Evolutionary conservation across 2,888 invertebrate genomes (phyloP).

Genomic region (Cenopis cana): DNA sequence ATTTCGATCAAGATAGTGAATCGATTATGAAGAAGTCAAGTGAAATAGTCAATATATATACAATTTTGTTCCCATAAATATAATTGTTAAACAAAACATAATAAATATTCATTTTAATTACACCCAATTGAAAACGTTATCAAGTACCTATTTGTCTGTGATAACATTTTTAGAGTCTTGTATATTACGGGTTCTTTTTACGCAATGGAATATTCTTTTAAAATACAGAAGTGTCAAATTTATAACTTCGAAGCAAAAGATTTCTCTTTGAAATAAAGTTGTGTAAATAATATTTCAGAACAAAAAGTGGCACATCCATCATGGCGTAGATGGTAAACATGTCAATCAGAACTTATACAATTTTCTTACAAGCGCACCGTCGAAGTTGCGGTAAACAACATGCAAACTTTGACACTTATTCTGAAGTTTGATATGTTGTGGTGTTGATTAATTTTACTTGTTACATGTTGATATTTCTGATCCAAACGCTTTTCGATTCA

Average conservation of each 20-base stretch:
- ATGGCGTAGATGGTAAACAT: conserved; percentile 29
- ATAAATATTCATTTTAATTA: no score
- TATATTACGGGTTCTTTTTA: no score
- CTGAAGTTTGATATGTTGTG: conserved; percentile 13
- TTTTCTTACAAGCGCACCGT: background rate
- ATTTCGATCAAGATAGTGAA: no score
- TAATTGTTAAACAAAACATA: no score
- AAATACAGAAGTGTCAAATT: background rate
- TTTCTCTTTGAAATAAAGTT: background rate
- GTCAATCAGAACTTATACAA: conserved; percentile 33
- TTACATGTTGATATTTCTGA: background rate
- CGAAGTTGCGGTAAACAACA: conserved; percentile 12
- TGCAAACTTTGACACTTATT: conserved; percentile 7
- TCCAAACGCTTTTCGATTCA: no score
- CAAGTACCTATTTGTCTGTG: no score
- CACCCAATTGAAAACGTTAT: no score
- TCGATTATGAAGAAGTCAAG: no score
- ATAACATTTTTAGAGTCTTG: no score
- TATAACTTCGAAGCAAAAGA: background rate
- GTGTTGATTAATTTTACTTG: conserved; percentile 12
- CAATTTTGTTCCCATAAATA: no score
- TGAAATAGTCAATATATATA: no score
- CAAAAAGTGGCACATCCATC: conserved; percentile 23
- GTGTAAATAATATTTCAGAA: conserved; percentile 9
- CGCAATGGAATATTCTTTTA: background rate